These are phyloP conservation scores for Montipora capricornis DNA, from an alignment of 64 coral and sea anemone genomes.

Conservation along the genomic window DNA sequence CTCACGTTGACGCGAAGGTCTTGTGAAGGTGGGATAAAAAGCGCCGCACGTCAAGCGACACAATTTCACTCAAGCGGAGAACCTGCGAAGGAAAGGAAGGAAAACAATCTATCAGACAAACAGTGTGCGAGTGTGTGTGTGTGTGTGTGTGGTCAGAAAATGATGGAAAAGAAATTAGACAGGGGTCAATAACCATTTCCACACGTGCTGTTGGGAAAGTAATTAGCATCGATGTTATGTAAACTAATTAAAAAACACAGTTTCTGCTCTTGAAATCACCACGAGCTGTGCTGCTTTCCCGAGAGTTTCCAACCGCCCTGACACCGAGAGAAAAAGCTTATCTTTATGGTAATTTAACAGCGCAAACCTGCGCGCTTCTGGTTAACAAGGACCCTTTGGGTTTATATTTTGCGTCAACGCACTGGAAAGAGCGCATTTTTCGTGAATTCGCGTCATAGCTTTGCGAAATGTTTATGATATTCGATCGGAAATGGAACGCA, in stretches of 20 bases:
- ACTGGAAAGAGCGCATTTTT: background rate
- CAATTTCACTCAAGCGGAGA: constrained; percentile 91
- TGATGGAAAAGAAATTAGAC: constrained; percentile 31
- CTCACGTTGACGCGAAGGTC: constrained; percentile 89
- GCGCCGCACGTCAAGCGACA: constrained; percentile 89
- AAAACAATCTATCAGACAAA: constrained; percentile 35
- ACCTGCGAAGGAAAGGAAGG: constrained; percentile 64
- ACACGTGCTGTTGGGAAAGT: constrained; percentile 73
- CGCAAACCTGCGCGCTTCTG: background rate
- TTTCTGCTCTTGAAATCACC: constrained; percentile 50
- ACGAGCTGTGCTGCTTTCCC: background rate
- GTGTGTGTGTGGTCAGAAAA: constrained; percentile 20
- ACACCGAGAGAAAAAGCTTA: constrained; percentile 13
- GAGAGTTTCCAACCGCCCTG: constrained; percentile 17
- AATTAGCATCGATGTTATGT: constrained; percentile 86
- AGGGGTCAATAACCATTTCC: constrained; percentile 38
- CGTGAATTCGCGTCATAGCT: background rate
- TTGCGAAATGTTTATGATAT: constrained; percentile 70
- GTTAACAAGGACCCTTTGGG: background rate
- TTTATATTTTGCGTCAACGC: too few relatives aligned
- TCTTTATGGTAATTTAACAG: background rate
- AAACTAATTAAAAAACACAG: constrained; percentile 85
- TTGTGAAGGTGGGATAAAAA: constrained; percentile 89
- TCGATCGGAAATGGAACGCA: constrained; percentile 85
- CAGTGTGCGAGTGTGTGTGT: background rate